These are phyloP conservation scores for Caranx ignobilis DNA, from an alignment of 2,113 vertebrate species.

Conservation along the genomic window DNA sequence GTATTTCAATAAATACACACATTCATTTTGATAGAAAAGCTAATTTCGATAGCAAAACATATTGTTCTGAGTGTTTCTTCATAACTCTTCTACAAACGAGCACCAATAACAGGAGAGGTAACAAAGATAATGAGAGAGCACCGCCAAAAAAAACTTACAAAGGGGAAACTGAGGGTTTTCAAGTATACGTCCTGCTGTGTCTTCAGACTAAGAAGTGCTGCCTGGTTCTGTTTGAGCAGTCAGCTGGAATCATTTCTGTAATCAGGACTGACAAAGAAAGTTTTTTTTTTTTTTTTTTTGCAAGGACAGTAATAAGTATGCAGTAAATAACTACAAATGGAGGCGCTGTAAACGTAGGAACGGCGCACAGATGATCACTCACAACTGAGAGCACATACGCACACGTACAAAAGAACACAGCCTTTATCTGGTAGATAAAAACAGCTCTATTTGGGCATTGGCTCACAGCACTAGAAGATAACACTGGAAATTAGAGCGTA, in stretches of 20 bases:
- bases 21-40: neutral
- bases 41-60: neutral
- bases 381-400: constrained; percentile 3
- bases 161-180: too few species aligned
- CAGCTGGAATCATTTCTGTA: neutral
- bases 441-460: constrained; percentile 61
- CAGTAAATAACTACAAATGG: constrained; percentile 2
- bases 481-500: constrained; percentile 69
- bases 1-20: neutral
- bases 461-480: constrained; percentile 57
- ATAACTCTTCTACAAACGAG: too few species aligned
- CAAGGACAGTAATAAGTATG: neutral
- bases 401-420: constrained; percentile 24
- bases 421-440: constrained; percentile 60
- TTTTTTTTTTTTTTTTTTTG: neutral
- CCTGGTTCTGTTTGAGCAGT: neutral
- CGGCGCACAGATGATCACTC: constrained; percentile 6
- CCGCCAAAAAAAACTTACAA: too few species aligned
- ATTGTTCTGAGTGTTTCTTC: neutral
- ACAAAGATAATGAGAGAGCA: too few species aligned
- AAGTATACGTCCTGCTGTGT: neutral
- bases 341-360: constrained; percentile 15
- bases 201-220: neutral
- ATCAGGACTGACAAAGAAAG: constrained; percentile 1
- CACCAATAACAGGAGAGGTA: too few species aligned